Evolutionary conservation across 2,113 vertebrate genomes (phyloP).

Genomic region (Taxidea taxus): DNA sequence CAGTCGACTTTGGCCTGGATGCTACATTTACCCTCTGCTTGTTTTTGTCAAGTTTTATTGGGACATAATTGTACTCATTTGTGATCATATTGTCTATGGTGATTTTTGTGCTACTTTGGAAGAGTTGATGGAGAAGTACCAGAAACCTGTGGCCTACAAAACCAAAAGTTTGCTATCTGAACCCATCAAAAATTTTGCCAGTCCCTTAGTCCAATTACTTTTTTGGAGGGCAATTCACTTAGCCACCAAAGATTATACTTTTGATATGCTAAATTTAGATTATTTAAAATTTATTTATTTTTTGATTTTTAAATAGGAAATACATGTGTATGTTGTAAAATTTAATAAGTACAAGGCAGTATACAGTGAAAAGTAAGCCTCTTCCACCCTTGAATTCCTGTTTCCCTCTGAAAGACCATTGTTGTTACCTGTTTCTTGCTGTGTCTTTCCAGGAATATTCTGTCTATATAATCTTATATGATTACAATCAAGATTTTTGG

Average conservation of each 20-base stretch:
- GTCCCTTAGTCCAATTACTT: not conserved
- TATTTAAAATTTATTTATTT: not conserved
- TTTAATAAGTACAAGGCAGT: not conserved
- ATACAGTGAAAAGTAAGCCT: not conserved
- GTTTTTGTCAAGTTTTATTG: not conserved
- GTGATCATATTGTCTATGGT: not conserved
- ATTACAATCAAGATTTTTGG: not conserved
- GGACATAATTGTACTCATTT: not conserved
- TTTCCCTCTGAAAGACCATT: not conserved
- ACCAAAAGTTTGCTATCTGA: not conserved
- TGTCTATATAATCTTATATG: not conserved
- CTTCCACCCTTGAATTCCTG: not conserved
- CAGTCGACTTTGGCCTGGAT: accelerated
- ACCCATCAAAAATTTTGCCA: not conserved
- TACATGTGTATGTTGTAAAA: not conserved
- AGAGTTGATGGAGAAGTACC: not conserved
- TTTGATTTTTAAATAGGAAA: not conserved
- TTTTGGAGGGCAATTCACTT: not conserved
- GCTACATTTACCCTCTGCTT: not conserved
- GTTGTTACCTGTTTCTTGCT: not conserved
- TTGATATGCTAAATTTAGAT: not conserved
- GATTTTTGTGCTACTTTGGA: not conserved
- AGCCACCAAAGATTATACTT: not conserved
- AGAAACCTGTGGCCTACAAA: not conserved
- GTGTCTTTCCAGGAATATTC: not conserved